A percentile compares a stretch with the other conserved stretches of the same genome.
Conservation (phyloP, 2,888 invertebrate genomes). For the Tenthredo amoena region DNA sequence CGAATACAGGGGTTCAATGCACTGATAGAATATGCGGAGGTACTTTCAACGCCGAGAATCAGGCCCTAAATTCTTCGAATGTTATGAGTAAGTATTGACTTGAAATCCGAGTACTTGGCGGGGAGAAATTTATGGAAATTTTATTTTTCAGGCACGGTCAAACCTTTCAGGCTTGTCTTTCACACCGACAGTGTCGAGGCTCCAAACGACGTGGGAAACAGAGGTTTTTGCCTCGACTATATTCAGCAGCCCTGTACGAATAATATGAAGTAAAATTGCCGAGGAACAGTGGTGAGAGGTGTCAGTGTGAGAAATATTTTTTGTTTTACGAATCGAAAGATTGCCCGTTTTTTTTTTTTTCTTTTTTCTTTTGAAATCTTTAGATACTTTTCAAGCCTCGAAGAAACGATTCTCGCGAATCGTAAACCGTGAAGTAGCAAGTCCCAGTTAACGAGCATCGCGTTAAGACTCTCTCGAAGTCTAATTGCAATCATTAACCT, state of each 20-base stretch:
- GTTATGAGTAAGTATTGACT: constrained; percentile 84
- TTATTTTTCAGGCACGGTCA: constrained; percentile 84
- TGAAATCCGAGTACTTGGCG: background rate
- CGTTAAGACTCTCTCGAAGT: background rate
- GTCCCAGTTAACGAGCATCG: background rate
- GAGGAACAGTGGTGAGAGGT: background rate
- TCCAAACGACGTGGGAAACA: constrained; percentile 87
- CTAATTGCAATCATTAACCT: constrained; percentile 10
- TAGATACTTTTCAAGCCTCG: background rate
- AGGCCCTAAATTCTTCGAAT: constrained; percentile 82
- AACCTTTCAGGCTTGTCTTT: constrained; percentile 89
- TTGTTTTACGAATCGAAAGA: background rate
- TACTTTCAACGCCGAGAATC: constrained; percentile 85
- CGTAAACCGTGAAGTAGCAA: background rate
- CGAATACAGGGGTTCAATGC: constrained; percentile 82
- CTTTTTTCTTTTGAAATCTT: background rate
- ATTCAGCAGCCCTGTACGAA: constrained; percentile 93
- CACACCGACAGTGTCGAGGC: constrained; percentile 90
- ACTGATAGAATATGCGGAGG: constrained; percentile 92
- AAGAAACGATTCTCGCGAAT: background rate
- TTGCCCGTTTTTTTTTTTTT: background rate
- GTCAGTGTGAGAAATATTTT: background rate
- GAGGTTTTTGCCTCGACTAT: constrained; percentile 91
- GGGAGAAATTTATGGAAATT: background rate
- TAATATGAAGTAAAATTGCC: constrained; percentile 60